Percentiles rank a stretch among this genome's conserved stretches.
Conservation (phyloP, 2,797 vertebrate species). For the Microctenopoma lineatum region DNA sequence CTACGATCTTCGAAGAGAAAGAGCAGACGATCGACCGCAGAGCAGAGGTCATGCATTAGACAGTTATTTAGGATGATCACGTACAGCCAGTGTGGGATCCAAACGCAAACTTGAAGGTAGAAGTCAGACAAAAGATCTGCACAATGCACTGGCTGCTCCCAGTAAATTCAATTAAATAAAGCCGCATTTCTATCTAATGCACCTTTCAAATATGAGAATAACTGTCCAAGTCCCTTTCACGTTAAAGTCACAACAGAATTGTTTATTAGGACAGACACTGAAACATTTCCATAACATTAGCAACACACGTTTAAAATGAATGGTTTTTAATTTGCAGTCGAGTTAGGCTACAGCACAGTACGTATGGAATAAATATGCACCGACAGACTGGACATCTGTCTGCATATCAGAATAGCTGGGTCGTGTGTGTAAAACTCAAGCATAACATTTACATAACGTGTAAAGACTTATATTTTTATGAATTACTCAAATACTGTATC, state of each 20-base stretch:
- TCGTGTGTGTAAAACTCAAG: no score
- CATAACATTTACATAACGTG: no score
- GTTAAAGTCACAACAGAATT: no score
- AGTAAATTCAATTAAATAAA: not conserved
- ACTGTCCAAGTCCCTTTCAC: no score
- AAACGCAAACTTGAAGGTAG: not conserved
- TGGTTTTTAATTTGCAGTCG: not conserved
- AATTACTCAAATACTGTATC: no score
- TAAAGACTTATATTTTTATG: no score
- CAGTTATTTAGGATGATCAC: not conserved
- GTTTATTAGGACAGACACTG: not conserved
- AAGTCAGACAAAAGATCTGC: not conserved
- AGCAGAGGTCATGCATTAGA: not conserved
- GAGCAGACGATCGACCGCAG: not conserved
- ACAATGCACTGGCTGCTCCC: not conserved
- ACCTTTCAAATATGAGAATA: no score
- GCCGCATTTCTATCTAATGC: not conserved
- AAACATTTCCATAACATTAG: no score
- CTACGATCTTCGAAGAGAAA: not conserved
- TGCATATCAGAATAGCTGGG: no score
- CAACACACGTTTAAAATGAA: not conserved
- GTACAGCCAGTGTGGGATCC: not conserved
- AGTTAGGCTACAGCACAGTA: not conserved
- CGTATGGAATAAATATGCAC: no score
- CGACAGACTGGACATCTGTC: no score